phyloP scores from a whole-genome alignment of 2,888 invertebrate species.

The Rotaria magnacalcarata region DNA sequence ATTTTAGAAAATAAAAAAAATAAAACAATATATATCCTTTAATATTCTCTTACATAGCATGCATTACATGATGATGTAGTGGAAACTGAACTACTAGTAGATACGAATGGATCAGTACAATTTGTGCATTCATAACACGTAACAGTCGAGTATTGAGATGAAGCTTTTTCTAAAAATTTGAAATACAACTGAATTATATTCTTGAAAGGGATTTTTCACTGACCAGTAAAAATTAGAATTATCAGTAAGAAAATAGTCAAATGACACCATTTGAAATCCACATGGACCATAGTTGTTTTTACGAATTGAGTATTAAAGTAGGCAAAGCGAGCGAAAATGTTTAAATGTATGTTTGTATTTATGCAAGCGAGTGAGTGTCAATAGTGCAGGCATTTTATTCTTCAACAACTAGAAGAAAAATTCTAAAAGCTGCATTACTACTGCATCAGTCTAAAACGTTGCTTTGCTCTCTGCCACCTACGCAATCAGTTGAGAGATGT shows the following conservation, averaged over 20 bases:
- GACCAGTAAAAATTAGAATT: background rate
- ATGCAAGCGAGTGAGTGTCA: background rate
- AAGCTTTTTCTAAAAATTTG: background rate
- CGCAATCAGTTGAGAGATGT: background rate
- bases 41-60: conserved; percentile 26
- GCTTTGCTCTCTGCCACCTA: background rate
- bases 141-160: background rate
- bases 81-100: background rate
- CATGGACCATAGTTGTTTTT: background rate
- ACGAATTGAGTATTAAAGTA: background rate
- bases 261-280: background rate
- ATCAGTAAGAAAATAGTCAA: background rate
- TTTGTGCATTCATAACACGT: background rate
- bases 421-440: background rate
- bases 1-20: background rate
- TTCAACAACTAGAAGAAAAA: background rate
- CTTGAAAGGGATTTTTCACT: background rate
- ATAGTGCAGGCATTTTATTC: background rate
- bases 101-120: conserved; percentile 9
- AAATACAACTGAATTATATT: background rate
- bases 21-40: background rate
- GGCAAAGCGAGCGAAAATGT: background rate
- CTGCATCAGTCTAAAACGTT: background rate
- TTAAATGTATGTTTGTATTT: background rate
- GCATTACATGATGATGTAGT: background rate